Evolutionary conservation across 2,797 vertebrate species (phyloP).

Genomic region (Loriculus beryllinus): DNA sequence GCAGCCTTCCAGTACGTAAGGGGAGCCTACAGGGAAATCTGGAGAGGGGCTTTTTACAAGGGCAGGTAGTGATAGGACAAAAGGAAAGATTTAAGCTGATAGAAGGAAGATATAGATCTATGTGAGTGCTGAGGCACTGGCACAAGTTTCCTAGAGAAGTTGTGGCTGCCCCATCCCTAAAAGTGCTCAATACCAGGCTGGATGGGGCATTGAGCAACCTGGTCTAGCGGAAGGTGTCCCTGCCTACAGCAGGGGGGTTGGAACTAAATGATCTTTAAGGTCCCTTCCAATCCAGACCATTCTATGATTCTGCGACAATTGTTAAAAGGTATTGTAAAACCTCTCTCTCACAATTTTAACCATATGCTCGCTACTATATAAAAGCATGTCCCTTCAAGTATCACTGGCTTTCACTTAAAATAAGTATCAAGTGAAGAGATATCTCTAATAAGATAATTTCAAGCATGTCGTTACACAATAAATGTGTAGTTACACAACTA

Average conservation of each 20-base stretch:
- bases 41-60: neutral
- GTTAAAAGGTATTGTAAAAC: neutral
- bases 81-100: neutral
- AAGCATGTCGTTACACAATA: rapidly evolving
- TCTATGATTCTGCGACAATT: neutral
- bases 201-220: neutral
- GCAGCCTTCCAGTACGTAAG: neutral
- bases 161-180: neutral
- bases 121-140: neutral
- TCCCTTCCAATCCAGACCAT: neutral
- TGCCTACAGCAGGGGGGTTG: neutral
- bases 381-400: neutral
- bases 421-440: neutral
- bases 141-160: neutral
- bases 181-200: neutral
- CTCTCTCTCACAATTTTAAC: neutral
- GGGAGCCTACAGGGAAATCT: neutral
- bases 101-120: neutral
- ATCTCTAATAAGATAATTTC: neutral
- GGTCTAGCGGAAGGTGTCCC: neutral
- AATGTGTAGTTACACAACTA: neutral
- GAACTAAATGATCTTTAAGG: neutral
- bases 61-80: neutral
- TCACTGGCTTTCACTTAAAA: neutral
- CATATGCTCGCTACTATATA: neutral